Percentiles rank a stretch among this genome's conserved stretches.
Evolutionary conservation across 2,113 vertebrate species (phyloP).

Genomic region (Ceuthmochares aereus): DNA sequence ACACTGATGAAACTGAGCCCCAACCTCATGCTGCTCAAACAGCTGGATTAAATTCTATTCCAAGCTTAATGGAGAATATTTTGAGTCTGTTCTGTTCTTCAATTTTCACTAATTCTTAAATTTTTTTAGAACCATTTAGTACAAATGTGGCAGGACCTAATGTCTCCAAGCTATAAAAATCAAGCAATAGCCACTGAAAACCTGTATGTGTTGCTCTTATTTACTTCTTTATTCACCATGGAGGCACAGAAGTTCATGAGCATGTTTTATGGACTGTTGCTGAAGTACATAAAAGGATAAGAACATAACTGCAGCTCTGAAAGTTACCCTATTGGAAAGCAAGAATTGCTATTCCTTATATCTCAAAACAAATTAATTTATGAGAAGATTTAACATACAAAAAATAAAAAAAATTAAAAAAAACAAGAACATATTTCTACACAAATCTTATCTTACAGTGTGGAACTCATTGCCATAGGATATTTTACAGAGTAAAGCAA

Average conservation of each 20-base stretch:
- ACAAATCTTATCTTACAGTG: background rate
- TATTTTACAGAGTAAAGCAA: background rate
- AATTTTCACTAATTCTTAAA: background rate
- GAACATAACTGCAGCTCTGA: background rate
- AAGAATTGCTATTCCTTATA: background rate
- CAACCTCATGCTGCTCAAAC: background rate
- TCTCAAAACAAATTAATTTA: background rate
- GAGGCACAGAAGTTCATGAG: background rate
- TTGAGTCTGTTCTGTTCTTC: background rate
- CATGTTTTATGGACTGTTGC: background rate
- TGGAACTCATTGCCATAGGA: background rate
- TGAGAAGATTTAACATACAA: background rate
- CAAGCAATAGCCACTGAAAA: background rate
- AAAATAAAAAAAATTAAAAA: too few relatives aligned
- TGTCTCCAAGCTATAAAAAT: background rate
- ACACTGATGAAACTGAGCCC: background rate
- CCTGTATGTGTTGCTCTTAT: rapidly evolving
- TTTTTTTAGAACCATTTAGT: background rate
- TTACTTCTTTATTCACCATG: background rate
- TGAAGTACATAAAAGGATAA: background rate
- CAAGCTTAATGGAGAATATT: rapidly evolving
- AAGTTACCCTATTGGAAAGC: background rate
- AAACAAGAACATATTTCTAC: background rate
- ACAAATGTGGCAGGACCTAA: background rate
- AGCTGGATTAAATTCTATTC: background rate